phyloP scores from a whole-genome alignment of 2,888 invertebrate species.

The Rhamnusium bicolor region DNA sequence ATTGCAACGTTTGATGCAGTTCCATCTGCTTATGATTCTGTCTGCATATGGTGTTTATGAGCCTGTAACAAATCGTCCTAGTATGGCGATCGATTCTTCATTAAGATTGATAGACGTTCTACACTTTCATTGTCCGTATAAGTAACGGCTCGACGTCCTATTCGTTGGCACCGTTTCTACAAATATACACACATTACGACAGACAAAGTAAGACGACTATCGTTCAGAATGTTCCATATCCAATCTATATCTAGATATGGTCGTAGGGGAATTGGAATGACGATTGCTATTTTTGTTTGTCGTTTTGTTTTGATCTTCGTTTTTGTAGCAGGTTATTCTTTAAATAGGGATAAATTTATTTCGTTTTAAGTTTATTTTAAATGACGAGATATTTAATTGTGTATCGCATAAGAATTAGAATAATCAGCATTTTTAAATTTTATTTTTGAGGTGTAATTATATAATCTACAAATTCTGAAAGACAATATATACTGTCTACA shows the following conservation, averaged over 20 bases:
- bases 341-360: not conserved
- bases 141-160: constrained; percentile 2
- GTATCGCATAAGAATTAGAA: too few relatives aligned
- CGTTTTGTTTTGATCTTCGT: constrained; percentile 16
- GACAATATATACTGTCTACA: too few relatives aligned
- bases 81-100: constrained; percentile 63
- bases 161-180: not conserved
- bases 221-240: not conserved
- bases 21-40: constrained; percentile 51
- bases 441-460: too few relatives aligned
- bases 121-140: constrained; percentile 52
- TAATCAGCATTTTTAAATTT: too few relatives aligned
- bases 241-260: not conserved
- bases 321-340: not conserved
- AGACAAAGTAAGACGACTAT: constrained; percentile 3
- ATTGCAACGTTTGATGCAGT: constrained; percentile 1
- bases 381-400: constrained; percentile 35
- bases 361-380: constrained; percentile 43
- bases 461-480: too few relatives aligned
- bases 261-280: constrained; percentile 9
- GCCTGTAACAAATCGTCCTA: constrained; percentile 63
- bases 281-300: constrained; percentile 21
- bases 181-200: not conserved
- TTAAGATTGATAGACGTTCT: constrained; percentile 63
- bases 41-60: constrained; percentile 61